Conservation (phyloP, 1,140 invertebrate genomes). For the Streblospio benedicti region DNA sequence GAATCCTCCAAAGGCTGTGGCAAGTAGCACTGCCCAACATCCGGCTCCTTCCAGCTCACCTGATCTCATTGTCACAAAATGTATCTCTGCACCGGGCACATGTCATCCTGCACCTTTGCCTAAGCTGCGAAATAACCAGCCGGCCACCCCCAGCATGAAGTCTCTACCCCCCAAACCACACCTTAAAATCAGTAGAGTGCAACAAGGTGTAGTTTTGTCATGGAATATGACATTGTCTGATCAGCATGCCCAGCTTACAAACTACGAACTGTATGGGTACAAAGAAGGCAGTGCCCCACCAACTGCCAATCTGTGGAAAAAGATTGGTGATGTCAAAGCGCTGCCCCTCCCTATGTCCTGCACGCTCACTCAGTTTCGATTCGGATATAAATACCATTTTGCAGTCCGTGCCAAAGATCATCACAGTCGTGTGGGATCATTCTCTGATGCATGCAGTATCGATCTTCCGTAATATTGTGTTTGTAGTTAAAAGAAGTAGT, state of each 20-base stretch:
- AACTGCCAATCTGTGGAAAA: constrained; percentile 71
- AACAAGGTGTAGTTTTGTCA: constrained; percentile 66
- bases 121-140: too few species aligned
- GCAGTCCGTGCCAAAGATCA: constrained; percentile 80
- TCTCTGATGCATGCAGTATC: constrained; percentile 71
- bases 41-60: too few species aligned
- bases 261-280: constrained; percentile 88
- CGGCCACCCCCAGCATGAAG: too few species aligned
- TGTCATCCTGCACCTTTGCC: too few species aligned
- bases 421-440: constrained; percentile 67
- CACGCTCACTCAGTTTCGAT: constrained; percentile 77
- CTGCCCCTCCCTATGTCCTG: constrained; percentile 90
- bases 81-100: too few species aligned
- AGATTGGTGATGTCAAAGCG: constrained; percentile 89
- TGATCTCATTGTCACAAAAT: too few species aligned
- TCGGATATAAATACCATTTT: constrained; percentile 86
- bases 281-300: constrained; percentile 58
- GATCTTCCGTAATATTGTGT: constrained; percentile 32
- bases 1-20: too few species aligned
- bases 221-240: constrained; percentile 72
- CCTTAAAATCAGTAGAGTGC: neutral
- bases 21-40: too few species aligned
- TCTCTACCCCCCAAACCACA: neutral
- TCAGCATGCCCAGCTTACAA: constrained; percentile 58
- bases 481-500: too few species aligned